Percentiles rank a stretch among this genome's conserved stretches.
phyloP scores from a whole-genome alignment of 2,888 invertebrate species.

The Mylabris sibirica region DNA sequence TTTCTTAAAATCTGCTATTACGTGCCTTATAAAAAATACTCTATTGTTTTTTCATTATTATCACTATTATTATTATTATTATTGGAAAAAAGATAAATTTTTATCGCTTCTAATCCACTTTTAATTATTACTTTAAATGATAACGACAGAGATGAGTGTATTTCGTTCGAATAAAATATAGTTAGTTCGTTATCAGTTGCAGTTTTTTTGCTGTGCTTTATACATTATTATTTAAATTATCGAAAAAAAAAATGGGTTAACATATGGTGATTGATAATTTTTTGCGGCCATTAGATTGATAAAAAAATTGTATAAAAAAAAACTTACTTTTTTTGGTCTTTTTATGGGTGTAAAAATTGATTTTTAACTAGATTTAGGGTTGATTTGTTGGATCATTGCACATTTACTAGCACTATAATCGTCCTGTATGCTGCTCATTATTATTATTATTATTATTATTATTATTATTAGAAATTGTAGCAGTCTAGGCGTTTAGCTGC shows the following conservation, averaged over 20 bases:
- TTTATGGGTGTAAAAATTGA: background rate
- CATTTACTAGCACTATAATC: conserved; percentile 3
- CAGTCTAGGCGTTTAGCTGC: background rate
- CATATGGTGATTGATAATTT: conserved; percentile 4
- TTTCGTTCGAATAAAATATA: background rate
- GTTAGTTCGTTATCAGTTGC: background rate
- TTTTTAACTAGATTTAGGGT: background rate
- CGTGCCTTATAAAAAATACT: background rate
- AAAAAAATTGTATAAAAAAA: background rate
- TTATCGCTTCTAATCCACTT: background rate
- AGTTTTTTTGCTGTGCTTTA: background rate
- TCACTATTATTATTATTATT: background rate
- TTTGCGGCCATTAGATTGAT: conserved; percentile 1
- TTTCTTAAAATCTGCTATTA: background rate
- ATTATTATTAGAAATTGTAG: background rate
- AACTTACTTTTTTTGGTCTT: background rate
- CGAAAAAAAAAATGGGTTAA: conserved; percentile 2
- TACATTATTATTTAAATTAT: conserved; percentile 1
- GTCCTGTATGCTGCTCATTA: background rate
- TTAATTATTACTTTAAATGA: background rate
- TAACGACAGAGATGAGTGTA: background rate
- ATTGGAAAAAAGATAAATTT: background rate
- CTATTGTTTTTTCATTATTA: background rate
- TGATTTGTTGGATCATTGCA: background rate
- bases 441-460: conserved; percentile 1